Base-by-base conservation (phyloP, 2,888 invertebrate genomes). In the Nezara viridula region DNA sequence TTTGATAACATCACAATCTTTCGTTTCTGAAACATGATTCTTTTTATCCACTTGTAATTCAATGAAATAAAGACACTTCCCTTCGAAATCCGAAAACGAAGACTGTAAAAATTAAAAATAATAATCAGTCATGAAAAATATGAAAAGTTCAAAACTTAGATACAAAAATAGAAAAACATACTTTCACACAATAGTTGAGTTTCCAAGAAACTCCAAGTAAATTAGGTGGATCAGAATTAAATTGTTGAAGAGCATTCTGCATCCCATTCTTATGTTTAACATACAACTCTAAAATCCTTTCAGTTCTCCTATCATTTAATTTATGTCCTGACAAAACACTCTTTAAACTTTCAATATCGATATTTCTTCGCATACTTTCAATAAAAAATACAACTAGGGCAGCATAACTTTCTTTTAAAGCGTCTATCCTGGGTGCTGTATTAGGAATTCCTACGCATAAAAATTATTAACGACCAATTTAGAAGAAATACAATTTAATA, bases 131-230 rank as follows among this genome's bases (percentile, higher is more conserved):
- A 81, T 27, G 44, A 40, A 85, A 85, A 44, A 44, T 19, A 50
- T 50, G 44, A 44, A 44, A 24, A 37, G 16, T 27, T 86, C 12
- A 86, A 32, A 49, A 47, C 32, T 27, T 16, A 19, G 3, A 6
- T 14, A 44, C 10, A 49, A 44, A 32, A 86, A 21, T 14, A 50
- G 2, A 73, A 66, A 88, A 27, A 85, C 50, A 21, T 77, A 90
- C 90, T 88, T 90, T 90, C 7, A 90, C 90, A 73, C 90, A 89
- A 77, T 89, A 90, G 44, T 90, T 90, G 86, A 90, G 89, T 66
- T 89, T 90, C 90, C 90, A 90, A 24, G 90, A 88, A 49, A 90
- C 90, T 86, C 89, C 89, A 37, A 88, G 40, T n/a, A 90, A 52
- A 37, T 90, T 85, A 16, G 89, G 90, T 21, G 90, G 89, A 37